Evolutionary conservation across 2,113 vertebrate genomes (phyloP).

Genomic region (Fukomys damarensis): DNA sequence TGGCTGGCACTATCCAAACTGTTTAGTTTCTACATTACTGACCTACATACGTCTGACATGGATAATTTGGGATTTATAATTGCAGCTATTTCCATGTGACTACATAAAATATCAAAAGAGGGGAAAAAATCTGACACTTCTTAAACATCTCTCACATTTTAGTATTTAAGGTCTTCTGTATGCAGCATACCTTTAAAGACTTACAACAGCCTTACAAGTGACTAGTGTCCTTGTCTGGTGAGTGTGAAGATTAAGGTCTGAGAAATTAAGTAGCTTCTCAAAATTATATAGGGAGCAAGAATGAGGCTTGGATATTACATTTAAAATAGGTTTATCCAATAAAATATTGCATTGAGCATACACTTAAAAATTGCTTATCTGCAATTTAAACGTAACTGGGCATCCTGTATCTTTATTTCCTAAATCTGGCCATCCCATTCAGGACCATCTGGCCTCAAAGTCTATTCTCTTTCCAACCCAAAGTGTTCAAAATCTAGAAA

Average conservation of each 20-base stretch:
- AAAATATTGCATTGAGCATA: not conserved
- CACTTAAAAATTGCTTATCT: constrained; percentile 7
- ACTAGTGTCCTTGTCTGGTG: not conserved
- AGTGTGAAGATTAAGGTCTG: not conserved
- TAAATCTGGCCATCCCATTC: not conserved
- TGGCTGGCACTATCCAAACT: not conserved
- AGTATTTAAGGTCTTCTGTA: not conserved
- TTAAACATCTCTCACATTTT: not conserved
- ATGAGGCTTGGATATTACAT: not conserved
- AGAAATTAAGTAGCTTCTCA: not conserved
- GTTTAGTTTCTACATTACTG: not conserved
- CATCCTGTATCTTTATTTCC: constrained; percentile 1
- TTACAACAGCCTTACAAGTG: not conserved
- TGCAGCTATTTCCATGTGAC: not conserved
- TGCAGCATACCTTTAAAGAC: not conserved
- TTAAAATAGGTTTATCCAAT: not conserved
- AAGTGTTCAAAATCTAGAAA: constrained; percentile 24
- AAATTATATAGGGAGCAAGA: not conserved
- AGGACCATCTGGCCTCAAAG: not conserved
- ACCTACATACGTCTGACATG: not conserved
- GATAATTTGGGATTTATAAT: not conserved
- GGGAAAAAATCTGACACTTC: not conserved
- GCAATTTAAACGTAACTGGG: not conserved
- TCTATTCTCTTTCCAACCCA: not conserved
- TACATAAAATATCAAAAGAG: not conserved